A percentile compares a stretch with the other conserved stretches of the same genome.
These are phyloP conservation scores for Fratercula arctica DNA, from an alignment of 2,797 vertebrate genomes.

Conservation along the genomic window DNA sequence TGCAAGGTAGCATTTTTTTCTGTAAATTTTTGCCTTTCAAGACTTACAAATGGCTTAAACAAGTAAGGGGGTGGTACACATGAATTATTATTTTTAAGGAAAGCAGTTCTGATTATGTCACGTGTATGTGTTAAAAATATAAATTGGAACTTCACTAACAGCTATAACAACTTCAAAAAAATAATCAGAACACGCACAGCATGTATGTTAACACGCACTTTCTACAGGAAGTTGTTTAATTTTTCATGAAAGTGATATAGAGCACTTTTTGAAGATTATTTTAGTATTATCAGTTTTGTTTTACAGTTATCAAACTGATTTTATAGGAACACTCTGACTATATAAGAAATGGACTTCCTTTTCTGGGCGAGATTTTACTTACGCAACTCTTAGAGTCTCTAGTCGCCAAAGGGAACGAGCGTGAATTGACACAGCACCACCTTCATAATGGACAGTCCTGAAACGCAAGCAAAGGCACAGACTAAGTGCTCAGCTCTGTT, in stretches of 20 bases:
- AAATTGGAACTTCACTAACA: not conserved
- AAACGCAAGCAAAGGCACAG: conserved; percentile 42
- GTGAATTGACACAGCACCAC: conserved; percentile 91
- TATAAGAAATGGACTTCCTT: not conserved
- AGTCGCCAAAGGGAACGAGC: conserved; percentile 94
- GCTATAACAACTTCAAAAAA: not conserved
- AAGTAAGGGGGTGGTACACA: not conserved
- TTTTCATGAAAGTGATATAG: not conserved
- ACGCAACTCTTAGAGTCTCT: conserved; percentile 93
- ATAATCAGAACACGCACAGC: not conserved
- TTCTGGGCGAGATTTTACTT: conserved; percentile 73
- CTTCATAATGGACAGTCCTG: conserved; percentile 95
- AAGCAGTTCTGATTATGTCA: not conserved
- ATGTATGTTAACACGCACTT: not conserved
- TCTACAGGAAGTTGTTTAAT: not conserved
- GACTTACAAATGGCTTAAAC: not conserved
- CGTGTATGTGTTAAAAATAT: not conserved
- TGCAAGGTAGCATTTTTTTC: not conserved
- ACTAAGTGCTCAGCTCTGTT: not conserved
- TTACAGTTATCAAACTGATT: not conserved
- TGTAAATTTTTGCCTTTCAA: not conserved
- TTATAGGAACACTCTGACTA: not conserved
- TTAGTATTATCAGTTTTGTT: not conserved
- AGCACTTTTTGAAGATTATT: not conserved
- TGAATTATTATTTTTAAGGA: not conserved